These are phyloP conservation scores for Cyclina sinensis DNA, from an alignment of 1,140 invertebrate genomes.

Conservation along the genomic window DNA sequence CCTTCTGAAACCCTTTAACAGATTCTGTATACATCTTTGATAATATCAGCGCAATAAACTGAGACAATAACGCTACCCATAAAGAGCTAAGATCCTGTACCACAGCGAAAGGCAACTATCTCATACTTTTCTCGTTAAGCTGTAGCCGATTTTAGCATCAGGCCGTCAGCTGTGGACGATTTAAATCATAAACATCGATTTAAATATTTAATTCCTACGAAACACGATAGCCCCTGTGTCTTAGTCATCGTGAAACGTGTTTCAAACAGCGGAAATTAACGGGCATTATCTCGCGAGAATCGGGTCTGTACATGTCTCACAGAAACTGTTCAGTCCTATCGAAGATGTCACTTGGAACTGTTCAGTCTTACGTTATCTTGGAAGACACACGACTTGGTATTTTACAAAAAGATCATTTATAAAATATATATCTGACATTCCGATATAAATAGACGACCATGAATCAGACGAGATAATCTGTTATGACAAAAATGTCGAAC, in stretches of 20 bases:
- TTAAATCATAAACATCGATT: slow-evolving; percentile 16
- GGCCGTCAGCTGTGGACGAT: not conserved
- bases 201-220: slow-evolving; percentile 30
- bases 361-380: not conserved
- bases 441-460: too few species aligned
- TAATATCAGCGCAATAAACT: not conserved
- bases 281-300: not conserved
- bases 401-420: too few species aligned
- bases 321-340: not conserved
- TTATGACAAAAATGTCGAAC: too few species aligned
- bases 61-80: not conserved
- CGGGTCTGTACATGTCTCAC: not conserved
- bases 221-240: slow-evolving; percentile 13
- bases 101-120: not conserved
- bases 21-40: slow-evolving; percentile 4
- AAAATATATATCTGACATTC: too few species aligned
- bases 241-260: slow-evolving; percentile 17
- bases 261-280: slow-evolving; percentile 37
- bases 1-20: not conserved
- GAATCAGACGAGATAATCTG: too few species aligned
- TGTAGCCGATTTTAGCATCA: not conserved
- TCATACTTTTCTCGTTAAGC: not conserved
- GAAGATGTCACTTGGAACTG: too few species aligned
- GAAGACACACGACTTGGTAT: too few species aligned
- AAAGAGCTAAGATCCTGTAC: not conserved